Evolutionary conservation across 2,888 invertebrate species (phyloP).

Genomic region (Linyphia triangularis): DNA sequence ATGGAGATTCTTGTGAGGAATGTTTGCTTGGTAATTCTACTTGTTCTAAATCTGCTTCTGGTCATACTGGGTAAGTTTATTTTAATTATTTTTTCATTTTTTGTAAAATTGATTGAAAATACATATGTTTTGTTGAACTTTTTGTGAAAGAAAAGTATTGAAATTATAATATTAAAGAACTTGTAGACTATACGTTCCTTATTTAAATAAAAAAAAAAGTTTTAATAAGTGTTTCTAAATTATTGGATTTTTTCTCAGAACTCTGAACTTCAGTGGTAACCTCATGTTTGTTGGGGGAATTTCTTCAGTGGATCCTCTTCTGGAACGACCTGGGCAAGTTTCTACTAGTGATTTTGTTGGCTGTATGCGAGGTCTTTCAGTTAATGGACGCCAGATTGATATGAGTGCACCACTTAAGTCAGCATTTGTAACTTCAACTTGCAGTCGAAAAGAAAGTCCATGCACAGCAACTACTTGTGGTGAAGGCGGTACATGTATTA

Average conservation of each 20-base stretch:
- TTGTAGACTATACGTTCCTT: too few species aligned
- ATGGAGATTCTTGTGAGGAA: conserved; percentile 82
- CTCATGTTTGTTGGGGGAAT: conserved; percentile 92
- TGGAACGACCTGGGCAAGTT: conserved; percentile 93
- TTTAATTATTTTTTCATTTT: too few species aligned
- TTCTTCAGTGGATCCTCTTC: conserved; percentile 89
- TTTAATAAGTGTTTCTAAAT: too few species aligned
- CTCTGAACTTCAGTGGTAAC: conserved; percentile 93
- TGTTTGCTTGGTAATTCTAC: conserved; percentile 89
- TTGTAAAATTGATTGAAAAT: neutral
- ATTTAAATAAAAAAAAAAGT: too few species aligned
- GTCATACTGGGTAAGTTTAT: conserved; percentile 89
- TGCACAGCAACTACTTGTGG: conserved; percentile 82
- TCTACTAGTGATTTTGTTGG: conserved; percentile 95
- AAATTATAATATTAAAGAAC: too few species aligned
- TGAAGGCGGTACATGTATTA: conserved; percentile 87
- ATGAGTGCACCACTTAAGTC: conserved; percentile 88
- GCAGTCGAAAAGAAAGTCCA: conserved; percentile 64
- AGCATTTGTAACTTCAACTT: conserved; percentile 83
- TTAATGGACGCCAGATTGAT: conserved; percentile 91
- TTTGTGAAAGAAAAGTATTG: too few species aligned
- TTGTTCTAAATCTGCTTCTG: conserved; percentile 92
- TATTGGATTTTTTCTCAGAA: conserved; percentile 79
- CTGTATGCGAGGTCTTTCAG: conserved; percentile 92
- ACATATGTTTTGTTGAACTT: neutral